Evolutionary conservation across 2,113 vertebrate genomes (phyloP).

Genomic region (Clarias macrocephalus): DNA sequence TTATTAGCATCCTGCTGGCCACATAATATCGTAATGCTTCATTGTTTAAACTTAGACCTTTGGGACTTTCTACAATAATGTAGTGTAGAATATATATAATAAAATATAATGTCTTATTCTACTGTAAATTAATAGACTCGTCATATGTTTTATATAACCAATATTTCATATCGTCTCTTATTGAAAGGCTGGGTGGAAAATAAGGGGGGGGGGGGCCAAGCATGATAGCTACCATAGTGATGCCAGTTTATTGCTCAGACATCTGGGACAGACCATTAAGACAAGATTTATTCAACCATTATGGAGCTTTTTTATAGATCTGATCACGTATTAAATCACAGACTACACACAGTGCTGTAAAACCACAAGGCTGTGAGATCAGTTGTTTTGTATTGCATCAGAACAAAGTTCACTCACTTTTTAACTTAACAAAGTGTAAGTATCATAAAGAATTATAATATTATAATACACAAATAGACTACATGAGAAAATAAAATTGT

Average conservation of each 20-base stretch:
- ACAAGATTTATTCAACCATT: neutral
- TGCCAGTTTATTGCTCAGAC: slow-evolving; percentile 9
- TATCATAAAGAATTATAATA: neutral
- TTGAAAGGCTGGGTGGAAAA: neutral
- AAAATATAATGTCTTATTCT: neutral
- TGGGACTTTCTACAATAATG: too few species aligned
- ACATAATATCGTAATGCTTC: neutral
- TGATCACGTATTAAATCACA: neutral
- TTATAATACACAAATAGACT: neutral
- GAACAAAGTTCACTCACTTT: neutral
- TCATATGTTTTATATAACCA: neutral
- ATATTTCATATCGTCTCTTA: too few species aligned
- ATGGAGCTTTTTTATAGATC: neutral
- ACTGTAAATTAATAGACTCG: neutral
- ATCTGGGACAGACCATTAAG: neutral
- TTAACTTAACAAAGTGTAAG: neutral
- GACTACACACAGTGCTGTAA: neutral
- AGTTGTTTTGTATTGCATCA: neutral
- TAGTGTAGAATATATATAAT: too few species aligned
- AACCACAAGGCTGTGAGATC: neutral
- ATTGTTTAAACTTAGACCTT: neutral
- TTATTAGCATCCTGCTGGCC: neutral
- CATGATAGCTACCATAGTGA: slow-evolving; percentile 23
- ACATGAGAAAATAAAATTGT: neutral
- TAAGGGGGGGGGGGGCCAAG: too few species aligned